Evolutionary conservation across 35 echinoderm and acorn worm species (phyloP).

Genomic region (Strongylocentrotus purpuratus): DNA sequence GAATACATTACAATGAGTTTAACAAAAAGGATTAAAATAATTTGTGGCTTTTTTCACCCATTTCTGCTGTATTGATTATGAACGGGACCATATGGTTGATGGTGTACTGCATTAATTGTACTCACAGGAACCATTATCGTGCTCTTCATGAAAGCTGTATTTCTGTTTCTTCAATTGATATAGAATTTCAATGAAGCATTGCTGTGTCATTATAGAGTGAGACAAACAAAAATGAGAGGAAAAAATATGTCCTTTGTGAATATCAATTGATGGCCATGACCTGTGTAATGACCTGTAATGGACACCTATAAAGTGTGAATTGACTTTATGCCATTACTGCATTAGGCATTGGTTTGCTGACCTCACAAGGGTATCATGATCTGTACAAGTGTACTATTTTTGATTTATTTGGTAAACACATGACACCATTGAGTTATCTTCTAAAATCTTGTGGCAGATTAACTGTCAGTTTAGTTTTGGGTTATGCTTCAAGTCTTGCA

Average conservation of each 20-base stretch:
- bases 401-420: not conserved
- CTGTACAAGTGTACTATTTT: not conserved
- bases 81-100: not conserved
- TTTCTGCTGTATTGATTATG: not conserved
- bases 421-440: not conserved
- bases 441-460: not conserved
- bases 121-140: too few relatives aligned
- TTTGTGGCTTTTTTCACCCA: not conserved
- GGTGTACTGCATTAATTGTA: not conserved
- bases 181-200: slow-evolving; percentile 1
- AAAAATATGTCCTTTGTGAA: not conserved
- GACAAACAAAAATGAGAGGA: not conserved
- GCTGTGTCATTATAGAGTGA: not conserved
- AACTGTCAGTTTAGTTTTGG: not conserved
- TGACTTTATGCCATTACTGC: not conserved
- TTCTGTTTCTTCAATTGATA: not conserved
- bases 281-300: not conserved
- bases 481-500: too few relatives aligned
- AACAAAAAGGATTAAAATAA: not conserved
- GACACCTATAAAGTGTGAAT: not conserved
- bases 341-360: not conserved
- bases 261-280: not conserved
- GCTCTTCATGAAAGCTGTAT: too few relatives aligned
- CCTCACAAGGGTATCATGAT: not conserved
- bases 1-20: not conserved